A percentile compares a stretch with the other conserved stretches of the same genome.
phyloP scores from a whole-genome alignment of 2,797 vertebrate genomes.

The Hippocampus kuda region DNA sequence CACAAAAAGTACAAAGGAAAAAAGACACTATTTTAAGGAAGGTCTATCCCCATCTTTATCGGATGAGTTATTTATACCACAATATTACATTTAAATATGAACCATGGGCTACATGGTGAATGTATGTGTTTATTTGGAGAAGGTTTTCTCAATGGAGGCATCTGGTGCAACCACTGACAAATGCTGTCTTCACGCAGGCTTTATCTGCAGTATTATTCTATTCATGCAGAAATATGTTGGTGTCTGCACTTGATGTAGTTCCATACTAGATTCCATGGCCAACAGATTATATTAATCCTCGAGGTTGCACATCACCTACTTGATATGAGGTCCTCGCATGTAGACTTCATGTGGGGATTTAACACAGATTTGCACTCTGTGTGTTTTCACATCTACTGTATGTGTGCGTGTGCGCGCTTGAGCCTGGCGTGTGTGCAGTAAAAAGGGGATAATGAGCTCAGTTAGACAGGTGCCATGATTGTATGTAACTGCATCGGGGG shows the following conservation, averaged over 20 bases:
- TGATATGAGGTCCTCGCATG: not conserved
- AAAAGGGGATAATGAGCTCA: constrained; percentile 4
- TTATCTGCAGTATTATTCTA: not conserved
- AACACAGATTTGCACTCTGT: not conserved
- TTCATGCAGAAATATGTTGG: not conserved
- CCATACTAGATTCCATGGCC: not conserved
- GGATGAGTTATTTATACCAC: too few relatives aligned
- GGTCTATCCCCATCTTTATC: too few relatives aligned
- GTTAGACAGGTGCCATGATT: constrained; percentile 16
- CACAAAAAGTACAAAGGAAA: not conserved
- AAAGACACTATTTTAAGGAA: too few relatives aligned
- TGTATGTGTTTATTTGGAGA: not conserved
- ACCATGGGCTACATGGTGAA: not conserved
- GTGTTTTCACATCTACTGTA: not conserved
- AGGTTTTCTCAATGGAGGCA: not conserved
- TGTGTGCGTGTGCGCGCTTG: not conserved
- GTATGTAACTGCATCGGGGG: constrained; percentile 23
- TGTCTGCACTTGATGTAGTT: not conserved
- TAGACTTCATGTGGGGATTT: not conserved
- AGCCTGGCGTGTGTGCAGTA: not conserved
- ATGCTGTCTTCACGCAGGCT: not conserved
- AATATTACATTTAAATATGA: not conserved
- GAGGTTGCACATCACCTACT: not conserved
- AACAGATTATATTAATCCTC: constrained; percentile 2
- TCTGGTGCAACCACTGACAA: not conserved